Conservation (phyloP, 30 jellyfish, hydroid and myxozoan genomes). For the Pelagia noctiluca region DNA sequence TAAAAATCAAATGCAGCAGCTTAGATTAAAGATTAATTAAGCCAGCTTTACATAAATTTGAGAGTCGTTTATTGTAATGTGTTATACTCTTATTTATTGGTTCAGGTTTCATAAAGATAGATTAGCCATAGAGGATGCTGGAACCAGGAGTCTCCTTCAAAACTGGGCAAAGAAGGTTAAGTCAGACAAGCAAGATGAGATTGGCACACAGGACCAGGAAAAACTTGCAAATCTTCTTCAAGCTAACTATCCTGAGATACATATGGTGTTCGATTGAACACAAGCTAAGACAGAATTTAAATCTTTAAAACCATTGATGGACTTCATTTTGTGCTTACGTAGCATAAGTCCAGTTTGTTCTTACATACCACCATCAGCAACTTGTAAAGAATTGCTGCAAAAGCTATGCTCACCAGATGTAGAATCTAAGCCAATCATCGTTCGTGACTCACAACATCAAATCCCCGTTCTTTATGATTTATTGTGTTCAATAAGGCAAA, state of each 20-base stretch:
- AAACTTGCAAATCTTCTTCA: neutral
- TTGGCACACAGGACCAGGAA: neutral
- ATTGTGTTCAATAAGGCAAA: too few relatives aligned
- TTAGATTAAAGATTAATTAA: neutral
- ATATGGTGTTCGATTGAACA: neutral
- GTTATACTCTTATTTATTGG: conserved; percentile 1
- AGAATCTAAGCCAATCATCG: neutral
- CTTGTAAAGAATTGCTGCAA: neutral
- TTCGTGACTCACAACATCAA: neutral
- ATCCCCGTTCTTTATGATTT: neutral
- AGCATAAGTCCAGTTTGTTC: conserved; percentile 10
- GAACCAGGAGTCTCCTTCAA: neutral
- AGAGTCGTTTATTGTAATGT: conserved; percentile 2
- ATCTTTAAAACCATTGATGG: conserved; percentile 4
- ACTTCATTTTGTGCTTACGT: neutral
- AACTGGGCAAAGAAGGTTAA: neutral
- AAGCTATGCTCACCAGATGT: conserved; percentile 18
- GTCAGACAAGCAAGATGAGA: neutral
- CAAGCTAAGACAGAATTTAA: neutral
- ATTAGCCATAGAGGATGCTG: neutral
- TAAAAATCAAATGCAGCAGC: neutral
- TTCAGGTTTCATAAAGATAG: neutral
- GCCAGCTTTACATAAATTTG: neutral
- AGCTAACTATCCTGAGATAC: neutral
- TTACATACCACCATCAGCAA: conserved; percentile 3